Percentiles rank a stretch among this genome's conserved stretches.
Evolutionary conservation across 2,797 vertebrate species (phyloP).

Genomic region (Sebastes kiyomatsui): DNA sequence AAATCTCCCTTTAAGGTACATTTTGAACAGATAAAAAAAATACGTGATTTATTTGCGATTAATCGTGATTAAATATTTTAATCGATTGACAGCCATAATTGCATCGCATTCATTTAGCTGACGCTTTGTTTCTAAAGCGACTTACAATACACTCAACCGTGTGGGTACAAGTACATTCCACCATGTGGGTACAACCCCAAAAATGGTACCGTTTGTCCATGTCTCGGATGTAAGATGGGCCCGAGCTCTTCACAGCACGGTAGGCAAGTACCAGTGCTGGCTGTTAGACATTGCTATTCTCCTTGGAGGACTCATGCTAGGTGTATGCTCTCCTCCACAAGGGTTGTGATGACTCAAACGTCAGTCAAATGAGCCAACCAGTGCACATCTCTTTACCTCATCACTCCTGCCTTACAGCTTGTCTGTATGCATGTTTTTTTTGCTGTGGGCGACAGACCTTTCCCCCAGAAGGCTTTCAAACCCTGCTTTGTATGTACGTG

Average conservation of each 20-base stretch:
- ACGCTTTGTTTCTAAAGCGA: background rate
- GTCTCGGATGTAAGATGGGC: background rate
- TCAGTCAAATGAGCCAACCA: constrained; percentile 32
- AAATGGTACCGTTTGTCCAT: too few species aligned
- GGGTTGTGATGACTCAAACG: background rate
- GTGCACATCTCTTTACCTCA: constrained; percentile 30
- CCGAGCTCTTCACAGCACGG: background rate
- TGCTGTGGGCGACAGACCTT: constrained; percentile 46
- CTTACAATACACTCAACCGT: background rate
- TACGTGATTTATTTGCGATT: too few species aligned
- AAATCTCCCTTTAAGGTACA: too few species aligned
- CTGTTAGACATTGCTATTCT: background rate
- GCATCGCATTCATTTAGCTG: background rate
- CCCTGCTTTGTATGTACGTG: constrained; percentile 40
- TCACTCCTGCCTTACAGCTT: constrained; percentile 10
- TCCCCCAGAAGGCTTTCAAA: constrained; percentile 37
- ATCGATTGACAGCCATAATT: too few species aligned
- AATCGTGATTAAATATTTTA: too few species aligned
- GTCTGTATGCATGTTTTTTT: constrained; percentile 45
- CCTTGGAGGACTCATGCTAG: background rate
- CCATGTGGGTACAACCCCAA: background rate
- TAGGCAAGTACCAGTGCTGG: background rate
- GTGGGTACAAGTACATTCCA: background rate
- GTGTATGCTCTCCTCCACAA: background rate
- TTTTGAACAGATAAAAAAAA: too few species aligned